Evolutionary conservation across 2,797 vertebrate genomes (phyloP).

Genomic region (Takifugu rubripes): DNA sequence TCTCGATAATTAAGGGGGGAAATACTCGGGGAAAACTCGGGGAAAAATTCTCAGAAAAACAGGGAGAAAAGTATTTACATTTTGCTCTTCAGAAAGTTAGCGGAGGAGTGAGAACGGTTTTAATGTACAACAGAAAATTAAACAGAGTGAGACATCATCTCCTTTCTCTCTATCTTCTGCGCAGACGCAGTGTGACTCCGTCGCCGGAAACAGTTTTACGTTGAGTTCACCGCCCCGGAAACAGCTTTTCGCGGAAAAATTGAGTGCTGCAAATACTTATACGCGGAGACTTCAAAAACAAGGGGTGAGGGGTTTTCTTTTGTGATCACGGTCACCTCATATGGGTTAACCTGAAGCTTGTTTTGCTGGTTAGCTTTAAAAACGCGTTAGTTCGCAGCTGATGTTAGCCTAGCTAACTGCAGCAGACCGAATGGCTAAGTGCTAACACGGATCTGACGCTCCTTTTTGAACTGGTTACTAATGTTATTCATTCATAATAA

Average conservation of each 20-base stretch:
- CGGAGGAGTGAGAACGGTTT: background rate
- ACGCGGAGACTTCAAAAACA: background rate
- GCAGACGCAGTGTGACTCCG: background rate
- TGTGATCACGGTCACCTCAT: too few species aligned
- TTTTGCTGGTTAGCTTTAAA: background rate
- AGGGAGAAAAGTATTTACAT: too few species aligned
- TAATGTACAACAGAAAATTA: background rate
- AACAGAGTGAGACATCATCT: slow-evolving; percentile 9
- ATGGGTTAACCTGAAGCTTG: too few species aligned
- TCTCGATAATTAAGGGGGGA: too few species aligned
- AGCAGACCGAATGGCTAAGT: background rate
- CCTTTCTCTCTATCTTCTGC: background rate
- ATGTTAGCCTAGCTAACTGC: background rate
- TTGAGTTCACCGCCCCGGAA: slow-evolving; percentile 2
- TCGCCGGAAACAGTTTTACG: too few species aligned
- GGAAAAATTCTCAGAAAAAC: too few species aligned
- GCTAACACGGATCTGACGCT: background rate
- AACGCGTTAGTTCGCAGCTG: background rate
- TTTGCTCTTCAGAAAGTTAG: background rate
- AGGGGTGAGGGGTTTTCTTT: background rate
- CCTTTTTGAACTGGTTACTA: too few species aligned
- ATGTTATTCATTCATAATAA: too few species aligned
- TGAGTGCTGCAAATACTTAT: background rate
- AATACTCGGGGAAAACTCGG: too few species aligned
- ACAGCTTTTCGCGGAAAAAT: slow-evolving; percentile 33